These are phyloP conservation scores for Drosophila ustulata DNA, from an alignment of 2,888 invertebrate genomes.

Conservation along the genomic window DNA sequence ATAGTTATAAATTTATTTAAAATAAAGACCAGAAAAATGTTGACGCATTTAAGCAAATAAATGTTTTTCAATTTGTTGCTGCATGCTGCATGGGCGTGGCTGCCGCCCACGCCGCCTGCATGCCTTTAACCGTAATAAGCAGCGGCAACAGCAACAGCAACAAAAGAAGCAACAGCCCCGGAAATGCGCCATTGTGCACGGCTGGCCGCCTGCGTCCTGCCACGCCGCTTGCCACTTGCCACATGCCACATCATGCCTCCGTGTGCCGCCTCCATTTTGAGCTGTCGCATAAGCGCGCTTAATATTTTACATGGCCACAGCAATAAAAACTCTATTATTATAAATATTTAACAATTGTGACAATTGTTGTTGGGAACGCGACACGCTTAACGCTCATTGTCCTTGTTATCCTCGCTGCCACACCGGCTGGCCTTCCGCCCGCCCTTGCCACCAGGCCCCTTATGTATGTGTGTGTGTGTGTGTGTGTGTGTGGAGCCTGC, in stretches of 20 bases:
- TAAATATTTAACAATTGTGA: constrained; percentile 81
- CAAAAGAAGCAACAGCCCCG: constrained; percentile 28
- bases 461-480: not conserved
- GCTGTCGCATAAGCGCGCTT: constrained; percentile 67
- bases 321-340: constrained; percentile 76
- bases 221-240: not conserved
- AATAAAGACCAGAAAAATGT: constrained; percentile 9
- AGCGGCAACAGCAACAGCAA: constrained; percentile 16
- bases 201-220: constrained; percentile 47
- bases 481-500: constrained; percentile 23
- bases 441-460: not conserved
- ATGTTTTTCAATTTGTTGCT: constrained; percentile 68
- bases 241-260: constrained; percentile 10
- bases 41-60: constrained; percentile 67
- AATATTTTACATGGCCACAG: constrained; percentile 72
- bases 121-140: constrained; percentile 32
- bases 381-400: constrained; percentile 68
- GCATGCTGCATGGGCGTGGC: constrained; percentile 35
- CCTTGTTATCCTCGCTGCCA: constrained; percentile 43
- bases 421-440: constrained; percentile 9
- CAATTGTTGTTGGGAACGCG: constrained; percentile 73
- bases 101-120: constrained; percentile 4
- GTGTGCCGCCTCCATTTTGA: constrained; percentile 11
- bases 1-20: constrained; percentile 1
- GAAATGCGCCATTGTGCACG: constrained; percentile 66